Evolutionary conservation across 2,797 vertebrate species (phyloP), one percentile per base, ranked within the genome.

Genomic region (Pangasius krempfi): DNA sequence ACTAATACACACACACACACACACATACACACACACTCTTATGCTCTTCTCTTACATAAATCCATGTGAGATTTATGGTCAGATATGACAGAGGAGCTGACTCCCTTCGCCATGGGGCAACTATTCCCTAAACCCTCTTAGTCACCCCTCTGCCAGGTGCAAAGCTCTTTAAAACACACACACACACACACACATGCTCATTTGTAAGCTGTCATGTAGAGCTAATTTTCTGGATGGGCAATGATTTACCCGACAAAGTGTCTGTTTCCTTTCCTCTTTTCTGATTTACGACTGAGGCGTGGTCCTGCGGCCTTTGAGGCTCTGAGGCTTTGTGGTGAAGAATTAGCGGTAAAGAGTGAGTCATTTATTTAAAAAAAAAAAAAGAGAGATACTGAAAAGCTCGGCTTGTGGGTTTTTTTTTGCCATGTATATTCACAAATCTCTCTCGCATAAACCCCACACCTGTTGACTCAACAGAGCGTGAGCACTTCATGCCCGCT

Each of bases 121-220:
- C 90, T 18, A 92, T 70, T 86, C 91, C 86, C n/a, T 88, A 90
- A 90, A 90, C 91, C 91, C 86, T 80, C 62, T 88, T 91, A 90
- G 89, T 92, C 93, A 93, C 78, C 90, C 91, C 89, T 94, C 87
- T 93, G 94, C 96, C 96, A 96, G 96, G 96, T 96, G 96, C 94
- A 93, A 54, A 56, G 16, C 56, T 86, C 30, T 73, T 82, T 60
- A 88, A 87, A 64, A 78, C 93, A 89, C 88, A 90, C 89, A 30
- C 91, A 73, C 50, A 54, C 68, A 86, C 78, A 86, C 84, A 81
- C 56, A 79, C 37, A 62, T 76, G 89, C 90, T 93, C 93, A 95
- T 96, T 96, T 95, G 93, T 95, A 94, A 93, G 89, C 92, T 92
- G 93, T 95, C 93, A 95, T 89, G 94, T 86, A 86, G 88, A 92